These are phyloP conservation scores for Eugnorisma glareosa DNA, from an alignment of 2,888 invertebrate species.

Conservation along the genomic window DNA sequence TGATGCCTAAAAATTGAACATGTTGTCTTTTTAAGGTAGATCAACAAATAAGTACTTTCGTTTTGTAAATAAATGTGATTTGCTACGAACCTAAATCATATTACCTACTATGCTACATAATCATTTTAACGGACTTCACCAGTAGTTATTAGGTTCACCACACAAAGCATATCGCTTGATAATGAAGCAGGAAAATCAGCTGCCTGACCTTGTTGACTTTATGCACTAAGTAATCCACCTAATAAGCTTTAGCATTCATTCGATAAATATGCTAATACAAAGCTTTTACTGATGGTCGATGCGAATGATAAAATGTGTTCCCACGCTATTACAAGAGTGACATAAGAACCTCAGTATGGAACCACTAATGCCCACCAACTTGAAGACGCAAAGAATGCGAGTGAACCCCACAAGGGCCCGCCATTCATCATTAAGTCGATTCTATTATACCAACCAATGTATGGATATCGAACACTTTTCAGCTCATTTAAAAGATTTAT, in stretches of 20 bases:
- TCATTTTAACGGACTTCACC: constrained; percentile 30
- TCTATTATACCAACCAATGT: constrained; percentile 83
- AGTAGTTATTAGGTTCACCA: constrained; percentile 48
- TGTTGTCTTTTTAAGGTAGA: not conserved
- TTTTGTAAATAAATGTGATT: not conserved
- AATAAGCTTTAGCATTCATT: constrained; percentile 18
- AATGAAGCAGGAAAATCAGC: constrained; percentile 75
- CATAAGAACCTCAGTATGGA: constrained; percentile 72
- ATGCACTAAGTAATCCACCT: constrained; percentile 33
- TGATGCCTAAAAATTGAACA: not conserved
- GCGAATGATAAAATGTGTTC: constrained; percentile 68
- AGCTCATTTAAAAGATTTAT: constrained; percentile 87
- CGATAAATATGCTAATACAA: constrained; percentile 22
- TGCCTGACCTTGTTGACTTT: constrained; percentile 48
- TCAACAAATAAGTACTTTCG: not conserved
- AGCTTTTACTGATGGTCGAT: constrained; percentile 14
- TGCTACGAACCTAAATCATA: not conserved
- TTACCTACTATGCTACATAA: constrained; percentile 1
- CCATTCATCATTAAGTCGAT: constrained; percentile 87
- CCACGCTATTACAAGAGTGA: constrained; percentile 76
- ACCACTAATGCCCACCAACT: constrained; percentile 74
- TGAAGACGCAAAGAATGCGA: constrained; percentile 79
- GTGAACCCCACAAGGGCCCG: constrained; percentile 78
- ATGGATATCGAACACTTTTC: constrained; percentile 88
- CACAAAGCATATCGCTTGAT: constrained; percentile 52